These are phyloP conservation scores for Hyperoplus lanceolatus DNA, from an alignment of 2,797 vertebrate genomes.

Conservation along the genomic window DNA sequence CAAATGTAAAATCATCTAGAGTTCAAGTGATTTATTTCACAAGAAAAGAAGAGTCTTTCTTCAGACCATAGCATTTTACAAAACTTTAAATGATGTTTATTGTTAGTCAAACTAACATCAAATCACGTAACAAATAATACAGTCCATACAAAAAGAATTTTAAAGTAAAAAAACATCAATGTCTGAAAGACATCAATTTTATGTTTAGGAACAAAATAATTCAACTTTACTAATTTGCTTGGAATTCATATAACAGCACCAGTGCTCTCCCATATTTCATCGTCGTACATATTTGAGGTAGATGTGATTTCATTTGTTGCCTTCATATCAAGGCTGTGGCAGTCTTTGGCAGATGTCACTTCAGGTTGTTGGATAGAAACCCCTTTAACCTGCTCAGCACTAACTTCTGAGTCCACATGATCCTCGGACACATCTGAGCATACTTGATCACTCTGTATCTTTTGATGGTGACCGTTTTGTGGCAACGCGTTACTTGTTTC, in stretches of 20 bases:
- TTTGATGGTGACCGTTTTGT: neutral
- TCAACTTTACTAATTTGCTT: neutral
- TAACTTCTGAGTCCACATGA: neutral
- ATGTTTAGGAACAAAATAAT: neutral
- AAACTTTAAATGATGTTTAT: conserved; percentile 26
- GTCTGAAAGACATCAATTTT: neutral
- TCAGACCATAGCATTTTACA: conserved; percentile 20
- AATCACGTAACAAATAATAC: neutral
- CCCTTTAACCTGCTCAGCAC: neutral
- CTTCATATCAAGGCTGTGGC: neutral
- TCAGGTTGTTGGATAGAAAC: neutral
- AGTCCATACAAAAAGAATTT: neutral
- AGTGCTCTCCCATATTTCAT: conserved; percentile 80
- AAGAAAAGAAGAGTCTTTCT: neutral
- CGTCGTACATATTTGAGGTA: conserved; percentile 65
- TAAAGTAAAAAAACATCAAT: neutral
- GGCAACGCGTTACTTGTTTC: neutral
- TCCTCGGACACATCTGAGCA: conserved; percentile 3
- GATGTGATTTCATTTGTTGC: conserved; percentile 17
- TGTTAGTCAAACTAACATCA: conserved; percentile 17
- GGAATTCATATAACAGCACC: conserved; percentile 21
- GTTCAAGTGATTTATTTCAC: conserved; percentile 35
- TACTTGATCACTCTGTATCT: neutral
- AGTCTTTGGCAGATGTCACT: conserved; percentile 5
- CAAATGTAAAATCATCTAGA: conserved; percentile 8